Conservation (phyloP, 2,888 invertebrate species). For the Drosophila helvetica region DNA sequence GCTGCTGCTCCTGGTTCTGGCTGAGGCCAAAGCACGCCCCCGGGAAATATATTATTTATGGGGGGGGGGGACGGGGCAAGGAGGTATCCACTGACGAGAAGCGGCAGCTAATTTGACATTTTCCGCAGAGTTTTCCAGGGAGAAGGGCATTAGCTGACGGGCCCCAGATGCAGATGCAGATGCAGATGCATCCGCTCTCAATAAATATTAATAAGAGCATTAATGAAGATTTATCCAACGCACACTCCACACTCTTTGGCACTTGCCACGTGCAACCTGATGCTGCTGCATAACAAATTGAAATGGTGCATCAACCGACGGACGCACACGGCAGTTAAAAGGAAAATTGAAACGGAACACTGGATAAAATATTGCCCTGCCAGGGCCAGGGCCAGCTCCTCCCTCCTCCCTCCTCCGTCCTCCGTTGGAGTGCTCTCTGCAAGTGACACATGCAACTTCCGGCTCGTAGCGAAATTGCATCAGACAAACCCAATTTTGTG, state of each 20-base stretch:
- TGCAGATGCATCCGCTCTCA: constrained; percentile 47
- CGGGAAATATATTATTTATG: constrained; percentile 69
- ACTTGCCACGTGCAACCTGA: background rate
- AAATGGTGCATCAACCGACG: constrained; percentile 35
- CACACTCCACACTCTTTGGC: constrained; percentile 2
- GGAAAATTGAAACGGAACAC: constrained; percentile 38
- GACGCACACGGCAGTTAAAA: constrained; percentile 38
- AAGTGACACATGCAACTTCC: constrained; percentile 76
- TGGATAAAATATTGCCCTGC: constrained; percentile 46
- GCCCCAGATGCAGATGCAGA: background rate
- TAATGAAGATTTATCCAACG: constrained; percentile 78
- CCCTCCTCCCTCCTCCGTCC: no score
- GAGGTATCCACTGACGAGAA: background rate
- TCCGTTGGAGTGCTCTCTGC: background rate
- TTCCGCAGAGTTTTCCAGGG: constrained; percentile 1
- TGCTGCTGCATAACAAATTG: constrained; percentile 38
- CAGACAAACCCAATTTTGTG: constrained; percentile 56
- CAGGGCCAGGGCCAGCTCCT: background rate
- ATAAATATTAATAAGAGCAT: constrained; percentile 82
- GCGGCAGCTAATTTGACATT: constrained; percentile 52
- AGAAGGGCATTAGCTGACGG: constrained; percentile 12
- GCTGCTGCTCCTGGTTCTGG: constrained; percentile 1
- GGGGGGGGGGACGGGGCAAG: background rate
- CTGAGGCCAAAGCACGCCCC: constrained; percentile 58
- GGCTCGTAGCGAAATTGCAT: constrained; percentile 72